Percentiles rank a stretch among this genome's conserved stretches.
Conservation (phyloP, 2,113 vertebrate genomes). For the Nycticorax nycticorax region DNA sequence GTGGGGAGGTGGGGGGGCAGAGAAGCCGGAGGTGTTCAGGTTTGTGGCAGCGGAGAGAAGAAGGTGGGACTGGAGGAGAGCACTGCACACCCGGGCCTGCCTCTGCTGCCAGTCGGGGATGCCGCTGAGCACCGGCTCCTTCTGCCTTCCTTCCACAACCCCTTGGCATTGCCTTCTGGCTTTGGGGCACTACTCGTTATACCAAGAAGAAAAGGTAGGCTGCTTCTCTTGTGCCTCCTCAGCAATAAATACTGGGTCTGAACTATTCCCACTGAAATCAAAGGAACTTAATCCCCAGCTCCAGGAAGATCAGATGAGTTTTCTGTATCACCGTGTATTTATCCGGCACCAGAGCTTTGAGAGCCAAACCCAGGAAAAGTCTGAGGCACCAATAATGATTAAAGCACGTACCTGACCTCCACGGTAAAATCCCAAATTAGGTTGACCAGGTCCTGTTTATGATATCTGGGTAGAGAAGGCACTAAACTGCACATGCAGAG, state of each 20-base stretch:
- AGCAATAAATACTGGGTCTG: accelerated
- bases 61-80: neutral
- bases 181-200: neutral
- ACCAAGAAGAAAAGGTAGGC: neutral
- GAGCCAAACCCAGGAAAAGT: neutral
- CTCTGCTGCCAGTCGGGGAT: neutral
- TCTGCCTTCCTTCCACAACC: neutral
- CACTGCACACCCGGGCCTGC: accelerated
- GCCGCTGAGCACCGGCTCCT: accelerated
- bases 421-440: neutral
- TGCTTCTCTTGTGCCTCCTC: neutral
- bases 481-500: neutral
- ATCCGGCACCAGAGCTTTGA: neutral
- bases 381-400: neutral
- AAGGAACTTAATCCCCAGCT: neutral
- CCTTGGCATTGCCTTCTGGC: accelerated
- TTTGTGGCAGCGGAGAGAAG: neutral
- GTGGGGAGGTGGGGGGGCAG: accelerated
- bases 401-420: neutral
- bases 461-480: neutral
- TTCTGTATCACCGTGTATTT: neutral
- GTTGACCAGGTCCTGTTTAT: accelerated
- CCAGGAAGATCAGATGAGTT: neutral
- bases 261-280: neutral
- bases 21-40: neutral